Evolutionary conservation across 2,797 vertebrate species (phyloP).

Genomic region (Astyanax mexicanus): DNA sequence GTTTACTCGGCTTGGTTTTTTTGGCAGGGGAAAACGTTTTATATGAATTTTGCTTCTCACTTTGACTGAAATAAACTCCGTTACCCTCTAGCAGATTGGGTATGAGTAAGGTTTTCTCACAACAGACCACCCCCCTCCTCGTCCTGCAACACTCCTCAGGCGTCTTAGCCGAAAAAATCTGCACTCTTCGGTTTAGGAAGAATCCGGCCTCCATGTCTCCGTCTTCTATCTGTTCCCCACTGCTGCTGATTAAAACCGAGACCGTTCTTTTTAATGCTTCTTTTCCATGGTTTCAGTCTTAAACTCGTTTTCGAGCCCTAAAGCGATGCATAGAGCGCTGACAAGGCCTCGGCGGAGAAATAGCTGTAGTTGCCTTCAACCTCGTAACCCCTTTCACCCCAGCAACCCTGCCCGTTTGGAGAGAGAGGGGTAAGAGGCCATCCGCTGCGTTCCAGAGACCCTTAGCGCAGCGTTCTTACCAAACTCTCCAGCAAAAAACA

Average conservation of each 20-base stretch:
- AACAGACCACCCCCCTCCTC: slow-evolving; percentile 48
- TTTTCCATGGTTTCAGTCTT: slow-evolving; percentile 23
- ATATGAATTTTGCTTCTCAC: slow-evolving; percentile 48
- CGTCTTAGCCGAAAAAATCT: slow-evolving; percentile 19
- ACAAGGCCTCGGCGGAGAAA: slow-evolving; percentile 15
- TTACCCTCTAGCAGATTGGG: slow-evolving; percentile 70
- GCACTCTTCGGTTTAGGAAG: slow-evolving; percentile 44
- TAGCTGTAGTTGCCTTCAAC: slow-evolving; percentile 20
- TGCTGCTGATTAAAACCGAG: slow-evolving; percentile 35
- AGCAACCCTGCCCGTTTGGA: background rate
- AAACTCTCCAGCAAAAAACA: background rate
- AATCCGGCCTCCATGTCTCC: slow-evolving; percentile 31
- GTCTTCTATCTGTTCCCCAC: slow-evolving; percentile 33
- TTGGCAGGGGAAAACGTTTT: slow-evolving; percentile 54
- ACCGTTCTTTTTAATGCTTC: slow-evolving; percentile 24
- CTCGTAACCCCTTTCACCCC: slow-evolving; percentile 24
- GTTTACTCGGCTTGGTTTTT: slow-evolving; percentile 24
- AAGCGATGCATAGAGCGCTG: slow-evolving; percentile 34
- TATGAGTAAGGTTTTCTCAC: slow-evolving; percentile 67
- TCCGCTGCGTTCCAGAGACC: background rate
- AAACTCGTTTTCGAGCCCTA: slow-evolving; percentile 38
- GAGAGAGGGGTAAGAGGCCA: background rate
- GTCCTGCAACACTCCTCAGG: slow-evolving; percentile 24
- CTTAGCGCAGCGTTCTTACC: background rate
- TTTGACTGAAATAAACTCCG: slow-evolving; percentile 58